These are phyloP conservation scores for Pheosia gnoma DNA, from an alignment of 2,888 invertebrate species.

Conservation along the genomic window DNA sequence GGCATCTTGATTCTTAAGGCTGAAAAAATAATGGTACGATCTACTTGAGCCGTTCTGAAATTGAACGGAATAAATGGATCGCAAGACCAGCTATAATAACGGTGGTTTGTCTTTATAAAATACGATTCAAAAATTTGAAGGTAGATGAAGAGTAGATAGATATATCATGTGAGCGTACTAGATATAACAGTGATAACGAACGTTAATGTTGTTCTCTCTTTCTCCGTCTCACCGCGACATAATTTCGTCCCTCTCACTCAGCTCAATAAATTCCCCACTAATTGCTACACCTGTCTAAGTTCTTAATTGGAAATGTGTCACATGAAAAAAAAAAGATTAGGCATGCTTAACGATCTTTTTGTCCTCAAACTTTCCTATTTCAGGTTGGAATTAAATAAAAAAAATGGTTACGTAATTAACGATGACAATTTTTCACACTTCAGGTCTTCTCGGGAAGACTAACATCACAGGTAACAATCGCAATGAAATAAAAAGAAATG, in stretches of 20 bases:
- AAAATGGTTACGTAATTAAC: slow-evolving; percentile 74
- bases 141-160: slow-evolving; percentile 7
- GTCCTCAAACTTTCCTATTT: slow-evolving; percentile 81
- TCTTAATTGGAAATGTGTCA: slow-evolving; percentile 62
- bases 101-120: background rate
- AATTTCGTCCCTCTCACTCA: slow-evolving; percentile 56
- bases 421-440: slow-evolving; percentile 83
- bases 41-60: too few species aligned
- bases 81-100: too few species aligned
- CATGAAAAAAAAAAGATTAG: slow-evolving; percentile 45
- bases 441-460: slow-evolving; percentile 86
- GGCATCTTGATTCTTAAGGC: too few species aligned
- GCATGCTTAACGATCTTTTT: slow-evolving; percentile 63
- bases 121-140: slow-evolving; percentile 13
- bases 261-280: slow-evolving; percentile 61
- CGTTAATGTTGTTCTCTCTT: background rate
- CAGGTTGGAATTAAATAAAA: slow-evolving; percentile 78
- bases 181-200: background rate
- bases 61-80: too few species aligned
- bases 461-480: slow-evolving; percentile 82
- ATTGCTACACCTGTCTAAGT: slow-evolving; percentile 60
- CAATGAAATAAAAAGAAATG: slow-evolving; percentile 57
- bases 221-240: slow-evolving; percentile 30
- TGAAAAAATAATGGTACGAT: too few species aligned
- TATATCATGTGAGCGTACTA: background rate